Evolutionary conservation across 2,113 vertebrate genomes (phyloP), one percentile per base, ranked within the genome.

Genomic region (Rhadina sibilatrix): DNA sequence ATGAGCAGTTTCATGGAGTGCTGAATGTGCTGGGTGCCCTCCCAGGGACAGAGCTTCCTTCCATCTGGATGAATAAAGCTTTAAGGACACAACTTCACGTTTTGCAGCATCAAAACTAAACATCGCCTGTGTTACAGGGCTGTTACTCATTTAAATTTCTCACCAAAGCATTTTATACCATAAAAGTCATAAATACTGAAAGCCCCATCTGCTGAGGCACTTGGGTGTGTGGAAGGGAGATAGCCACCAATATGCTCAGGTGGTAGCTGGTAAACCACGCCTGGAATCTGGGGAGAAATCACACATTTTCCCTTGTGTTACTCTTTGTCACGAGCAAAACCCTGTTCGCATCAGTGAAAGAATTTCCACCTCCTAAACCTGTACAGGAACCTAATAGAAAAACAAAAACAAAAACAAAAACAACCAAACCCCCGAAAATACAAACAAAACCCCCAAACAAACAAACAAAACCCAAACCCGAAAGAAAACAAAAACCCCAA

Each of bases 131-230:
- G 54, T 75, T 53, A 76, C 61, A 35, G 46, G 42, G 49, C 59
- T 56, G 63, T 37, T 30, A 87, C 85, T 95, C 54, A 80, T 92
- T 91, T 77, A 65, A 80, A 69, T 79, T 74, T 57, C 63, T 87
- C 20, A 0, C 60, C 2, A 10, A 89, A 91, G 35, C 60, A 66
- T 50, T 50, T 50, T 52, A 18, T 31, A 5, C 42, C 42, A 7
- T 59, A 27, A 71, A 81, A 91, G n/a, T 16, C 30, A 4, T 13
- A 74, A 77, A 60, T 1, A 2, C 46, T 30, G 47, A 28, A 84
- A 82, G 53, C 5, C 70, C 61, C 60, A 61, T 38, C 70, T 84
- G 82, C 76, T 1, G 4, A 87, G n/a, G 59, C 57, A 18, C n/a
- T 12, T 2, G 6, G 28, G n/a, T 50, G 56, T 70, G 74, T 46